Percentiles rank a stretch among this genome's conserved stretches.
Conservation (phyloP, 2,797 vertebrate species). For the Gymnopithys bicolor region DNA sequence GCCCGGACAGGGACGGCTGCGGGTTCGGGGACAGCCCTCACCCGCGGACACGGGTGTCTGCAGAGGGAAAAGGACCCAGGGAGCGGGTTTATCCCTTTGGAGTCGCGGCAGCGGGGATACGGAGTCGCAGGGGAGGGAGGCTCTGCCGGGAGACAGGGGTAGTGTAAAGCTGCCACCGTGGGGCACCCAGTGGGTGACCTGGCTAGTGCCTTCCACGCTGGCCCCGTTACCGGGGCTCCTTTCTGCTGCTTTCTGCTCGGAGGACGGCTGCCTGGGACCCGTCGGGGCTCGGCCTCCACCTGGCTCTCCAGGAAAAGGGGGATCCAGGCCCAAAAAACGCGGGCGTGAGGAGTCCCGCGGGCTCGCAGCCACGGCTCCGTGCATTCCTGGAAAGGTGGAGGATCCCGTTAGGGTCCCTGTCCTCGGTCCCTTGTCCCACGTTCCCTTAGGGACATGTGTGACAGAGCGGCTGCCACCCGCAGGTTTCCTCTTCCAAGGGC, state of each 20-base stretch:
- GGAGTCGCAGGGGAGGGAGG: too few relatives aligned
- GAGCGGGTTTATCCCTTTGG: neutral
- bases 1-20: neutral
- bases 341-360: too few relatives aligned
- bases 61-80: neutral
- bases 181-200: neutral
- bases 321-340: accelerated
- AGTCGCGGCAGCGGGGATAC: accelerated
- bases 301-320: accelerated
- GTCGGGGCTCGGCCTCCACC: neutral
- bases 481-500: neutral
- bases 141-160: neutral
- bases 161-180: neutral
- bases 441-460: neutral
- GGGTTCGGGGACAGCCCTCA: neutral
- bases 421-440: neutral
- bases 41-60: neutral
- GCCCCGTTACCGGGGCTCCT: neutral
- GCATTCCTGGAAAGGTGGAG: accelerated
- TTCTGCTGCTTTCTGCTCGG: neutral
- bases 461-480: neutral
- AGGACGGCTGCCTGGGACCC: too few relatives aligned
- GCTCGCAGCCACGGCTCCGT: neutral
- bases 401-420: neutral
- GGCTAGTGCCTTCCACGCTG: neutral